Evolutionary conservation across 2,797 vertebrate species (phyloP).

Genomic region (Centropyge bicolor): DNA sequence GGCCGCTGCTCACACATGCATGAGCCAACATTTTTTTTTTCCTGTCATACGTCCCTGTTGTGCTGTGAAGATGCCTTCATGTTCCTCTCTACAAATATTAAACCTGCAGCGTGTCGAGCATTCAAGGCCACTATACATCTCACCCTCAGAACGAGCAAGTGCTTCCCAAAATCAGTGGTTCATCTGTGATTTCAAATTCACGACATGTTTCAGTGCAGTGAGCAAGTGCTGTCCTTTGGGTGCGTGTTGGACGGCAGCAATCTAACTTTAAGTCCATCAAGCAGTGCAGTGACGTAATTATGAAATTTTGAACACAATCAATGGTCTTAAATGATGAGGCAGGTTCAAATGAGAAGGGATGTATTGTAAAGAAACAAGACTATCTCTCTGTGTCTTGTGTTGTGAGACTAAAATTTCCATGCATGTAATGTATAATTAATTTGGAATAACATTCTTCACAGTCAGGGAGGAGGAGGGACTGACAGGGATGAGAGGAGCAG

Average conservation of each 20-base stretch:
- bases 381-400: not conserved
- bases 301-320: not conserved
- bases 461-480: conserved; percentile 1
- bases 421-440: conserved; percentile 32
- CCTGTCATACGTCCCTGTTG: not conserved
- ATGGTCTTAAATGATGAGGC: not conserved
- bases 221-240: not conserved
- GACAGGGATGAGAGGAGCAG: not conserved
- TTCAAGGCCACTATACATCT: not conserved
- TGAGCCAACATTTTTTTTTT: not conserved
- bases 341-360: not conserved
- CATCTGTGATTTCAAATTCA: conserved; percentile 19
- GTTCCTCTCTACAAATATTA: not conserved
- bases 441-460: conserved; percentile 8
- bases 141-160: conserved; percentile 1
- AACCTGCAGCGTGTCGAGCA: not conserved
- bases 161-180: not conserved
- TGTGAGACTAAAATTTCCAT: not conserved
- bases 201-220: conserved; percentile 24
- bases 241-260: not conserved
- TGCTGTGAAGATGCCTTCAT: not conserved
- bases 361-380: not conserved
- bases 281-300: not conserved
- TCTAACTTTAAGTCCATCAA: not conserved
- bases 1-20: not conserved